Evolutionary conservation across 1,140 invertebrate species (phyloP).

Genomic region (Cotesia typhae): DNA sequence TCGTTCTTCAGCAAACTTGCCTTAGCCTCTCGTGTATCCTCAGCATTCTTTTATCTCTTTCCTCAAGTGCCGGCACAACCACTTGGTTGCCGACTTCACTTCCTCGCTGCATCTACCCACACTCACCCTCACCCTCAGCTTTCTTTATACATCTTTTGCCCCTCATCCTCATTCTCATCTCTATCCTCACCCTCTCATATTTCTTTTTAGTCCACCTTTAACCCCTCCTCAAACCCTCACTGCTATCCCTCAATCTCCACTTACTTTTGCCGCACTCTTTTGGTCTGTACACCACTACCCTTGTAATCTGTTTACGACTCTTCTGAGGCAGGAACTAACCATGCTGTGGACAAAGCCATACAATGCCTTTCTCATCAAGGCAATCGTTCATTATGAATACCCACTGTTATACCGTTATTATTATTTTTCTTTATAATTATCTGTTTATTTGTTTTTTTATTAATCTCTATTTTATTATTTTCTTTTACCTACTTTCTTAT

Average conservation of each 20-base stretch:
- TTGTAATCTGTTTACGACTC: slow-evolving; percentile 53
- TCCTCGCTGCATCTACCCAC: background rate
- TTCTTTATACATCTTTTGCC: slow-evolving; percentile 25
- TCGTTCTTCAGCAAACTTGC: slow-evolving; percentile 19
- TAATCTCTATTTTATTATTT: background rate
- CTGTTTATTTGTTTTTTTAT: background rate
- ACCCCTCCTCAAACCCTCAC: too few relatives aligned
- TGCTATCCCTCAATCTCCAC: slow-evolving; percentile 14
- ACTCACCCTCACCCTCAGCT: slow-evolving; percentile 1
- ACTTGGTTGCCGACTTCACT: slow-evolving; percentile 8
- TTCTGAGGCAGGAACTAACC: slow-evolving; percentile 33
- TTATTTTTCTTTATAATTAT: background rate
- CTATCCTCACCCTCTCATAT: background rate
- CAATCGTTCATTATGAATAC: slow-evolving; percentile 37
- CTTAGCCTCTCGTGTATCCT: background rate
- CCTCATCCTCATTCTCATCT: slow-evolving; percentile 23
- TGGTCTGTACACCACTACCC: slow-evolving; percentile 30
- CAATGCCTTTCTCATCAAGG: slow-evolving; percentile 15
- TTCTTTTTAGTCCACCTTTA: slow-evolving; percentile 11
- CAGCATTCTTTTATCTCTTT: slow-evolving; percentile 18
- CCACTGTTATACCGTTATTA: background rate
- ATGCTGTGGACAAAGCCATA: slow-evolving; percentile 36
- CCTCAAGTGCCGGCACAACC: background rate
- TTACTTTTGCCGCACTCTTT: slow-evolving; percentile 12
- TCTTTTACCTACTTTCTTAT: too few relatives aligned